A percentile compares a stretch with the other conserved stretches of the same genome.
phyloP scores from a whole-genome alignment of 2,113 vertebrate genomes.

The Catharus fuscescens region DNA sequence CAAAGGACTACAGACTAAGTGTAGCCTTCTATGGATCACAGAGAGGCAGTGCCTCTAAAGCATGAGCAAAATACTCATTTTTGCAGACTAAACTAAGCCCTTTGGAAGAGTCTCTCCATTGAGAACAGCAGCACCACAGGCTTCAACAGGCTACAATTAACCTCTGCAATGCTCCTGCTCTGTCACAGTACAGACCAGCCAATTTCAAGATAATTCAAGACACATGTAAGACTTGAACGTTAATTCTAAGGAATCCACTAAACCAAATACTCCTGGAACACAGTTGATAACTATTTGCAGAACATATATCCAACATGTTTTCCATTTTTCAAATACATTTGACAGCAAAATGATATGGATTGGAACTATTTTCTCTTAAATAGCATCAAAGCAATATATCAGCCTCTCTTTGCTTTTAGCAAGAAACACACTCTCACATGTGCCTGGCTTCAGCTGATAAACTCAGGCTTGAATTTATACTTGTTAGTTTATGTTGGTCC shows the following conservation, averaged over 20 bases:
- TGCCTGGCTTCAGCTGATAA: constrained; percentile 51
- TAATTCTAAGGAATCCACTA: not conserved
- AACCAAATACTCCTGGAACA: not conserved
- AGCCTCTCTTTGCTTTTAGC: not conserved
- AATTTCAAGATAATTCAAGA: not conserved
- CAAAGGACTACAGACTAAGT: not conserved
- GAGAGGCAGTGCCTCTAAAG: not conserved
- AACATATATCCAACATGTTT: not conserved
- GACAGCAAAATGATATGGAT: not conserved
- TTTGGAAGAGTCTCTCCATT: not conserved
- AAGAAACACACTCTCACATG: not conserved
- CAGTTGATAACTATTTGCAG: not conserved
- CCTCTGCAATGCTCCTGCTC: not conserved
- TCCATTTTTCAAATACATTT: not conserved
- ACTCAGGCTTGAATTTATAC: not conserved
- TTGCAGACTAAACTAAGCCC: not conserved
- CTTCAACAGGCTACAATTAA: not conserved
- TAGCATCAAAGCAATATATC: not conserved
- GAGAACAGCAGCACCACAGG: not conserved
- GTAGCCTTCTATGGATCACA: not conserved
- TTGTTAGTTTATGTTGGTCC: not conserved
- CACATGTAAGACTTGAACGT: not conserved
- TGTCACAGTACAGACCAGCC: not conserved
- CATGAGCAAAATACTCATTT: rapidly evolving
- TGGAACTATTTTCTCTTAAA: not conserved